These are phyloP conservation scores for Grapholita molesta DNA, from an alignment of 1,140 invertebrate genomes.

Conservation along the genomic window DNA sequence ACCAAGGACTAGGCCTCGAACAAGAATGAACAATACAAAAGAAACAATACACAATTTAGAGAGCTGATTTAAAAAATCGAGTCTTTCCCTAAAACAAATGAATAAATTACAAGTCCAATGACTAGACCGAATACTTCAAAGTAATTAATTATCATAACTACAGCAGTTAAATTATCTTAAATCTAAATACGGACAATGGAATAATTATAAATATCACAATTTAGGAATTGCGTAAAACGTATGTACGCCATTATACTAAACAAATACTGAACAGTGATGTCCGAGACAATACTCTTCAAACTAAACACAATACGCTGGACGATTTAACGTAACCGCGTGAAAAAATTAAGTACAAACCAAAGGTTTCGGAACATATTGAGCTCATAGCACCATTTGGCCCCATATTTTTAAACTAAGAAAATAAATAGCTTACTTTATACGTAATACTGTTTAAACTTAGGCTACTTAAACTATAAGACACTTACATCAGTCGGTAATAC, in stretches of 20 bases:
- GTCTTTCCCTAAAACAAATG: constrained; percentile 21
- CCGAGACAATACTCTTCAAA: constrained; percentile 26
- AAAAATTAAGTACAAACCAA: constrained; percentile 29
- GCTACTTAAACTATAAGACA: constrained; percentile 50
- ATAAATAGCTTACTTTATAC: constrained; percentile 57
- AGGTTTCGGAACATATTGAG: constrained; percentile 43
- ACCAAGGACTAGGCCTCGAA: constrained; percentile 59
- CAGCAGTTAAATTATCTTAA: constrained; percentile 31
- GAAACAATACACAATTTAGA: constrained; percentile 31
- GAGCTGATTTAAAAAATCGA: constrained; percentile 42
- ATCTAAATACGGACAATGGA: constrained; percentile 48
- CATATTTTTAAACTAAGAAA: constrained; percentile 42
- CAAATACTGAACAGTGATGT: constrained; percentile 63
- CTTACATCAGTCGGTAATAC: constrained; percentile 53
- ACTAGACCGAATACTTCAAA: constrained; percentile 58
- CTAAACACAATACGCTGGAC: constrained; percentile 8
- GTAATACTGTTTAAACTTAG: constrained; percentile 69
- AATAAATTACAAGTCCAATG: constrained; percentile 43
- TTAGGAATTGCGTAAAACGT: constrained; percentile 62
- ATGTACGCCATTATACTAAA: constrained; percentile 38
- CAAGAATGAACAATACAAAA: constrained; percentile 14
- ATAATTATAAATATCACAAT: constrained; percentile 66
- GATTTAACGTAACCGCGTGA: background rate
- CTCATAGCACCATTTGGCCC: constrained; percentile 72
- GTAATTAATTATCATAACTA: constrained; percentile 20